A percentile compares a stretch with the other conserved stretches of the same genome.
Evolutionary conservation across 1,140 invertebrate species (phyloP).

Genomic region (Sitophilus oryzae): DNA sequence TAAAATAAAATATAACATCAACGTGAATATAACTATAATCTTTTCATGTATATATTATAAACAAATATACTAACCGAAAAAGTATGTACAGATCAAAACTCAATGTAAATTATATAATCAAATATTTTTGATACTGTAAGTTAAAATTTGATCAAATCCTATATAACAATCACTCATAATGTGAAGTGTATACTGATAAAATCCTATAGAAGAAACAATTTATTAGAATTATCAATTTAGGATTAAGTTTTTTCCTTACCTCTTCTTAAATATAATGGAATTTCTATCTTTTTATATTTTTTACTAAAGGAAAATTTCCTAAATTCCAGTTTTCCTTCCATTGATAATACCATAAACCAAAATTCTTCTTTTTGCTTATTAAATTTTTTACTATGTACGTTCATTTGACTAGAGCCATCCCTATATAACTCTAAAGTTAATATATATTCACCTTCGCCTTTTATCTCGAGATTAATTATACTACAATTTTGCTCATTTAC

Average conservation of each 20-base stretch:
- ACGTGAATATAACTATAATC: too few relatives aligned
- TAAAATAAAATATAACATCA: too few relatives aligned
- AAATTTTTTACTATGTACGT: slow-evolving; percentile 76
- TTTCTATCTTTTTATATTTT: slow-evolving; percentile 41
- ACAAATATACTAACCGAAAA: too few relatives aligned
- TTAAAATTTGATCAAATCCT: slow-evolving; percentile 84
- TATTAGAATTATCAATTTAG: slow-evolving; percentile 5
- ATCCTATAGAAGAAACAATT: slow-evolving; percentile 51
- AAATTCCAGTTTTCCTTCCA: slow-evolving; percentile 79
- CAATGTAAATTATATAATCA: too few relatives aligned
- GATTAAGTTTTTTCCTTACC: slow-evolving; percentile 23
- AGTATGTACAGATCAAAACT: too few relatives aligned
- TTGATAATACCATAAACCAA: slow-evolving; percentile 82
- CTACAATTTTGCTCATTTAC: slow-evolving; percentile 1
- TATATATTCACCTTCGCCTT: slow-evolving; percentile 49
- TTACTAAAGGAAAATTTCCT: slow-evolving; percentile 66
- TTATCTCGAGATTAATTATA: too few relatives aligned
- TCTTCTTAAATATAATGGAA: slow-evolving; percentile 30
- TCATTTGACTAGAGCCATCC: slow-evolving; percentile 42
- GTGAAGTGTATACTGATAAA: slow-evolving; percentile 73
- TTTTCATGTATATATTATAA: too few relatives aligned
- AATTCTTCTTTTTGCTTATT: slow-evolving; percentile 92
- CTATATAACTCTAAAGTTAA: slow-evolving; percentile 32
- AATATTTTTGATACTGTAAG: slow-evolving; percentile 24
- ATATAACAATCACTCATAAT: slow-evolving; percentile 92